Conservation (phyloP, 1,140 invertebrate species). For the Papilio polytes region DNA sequence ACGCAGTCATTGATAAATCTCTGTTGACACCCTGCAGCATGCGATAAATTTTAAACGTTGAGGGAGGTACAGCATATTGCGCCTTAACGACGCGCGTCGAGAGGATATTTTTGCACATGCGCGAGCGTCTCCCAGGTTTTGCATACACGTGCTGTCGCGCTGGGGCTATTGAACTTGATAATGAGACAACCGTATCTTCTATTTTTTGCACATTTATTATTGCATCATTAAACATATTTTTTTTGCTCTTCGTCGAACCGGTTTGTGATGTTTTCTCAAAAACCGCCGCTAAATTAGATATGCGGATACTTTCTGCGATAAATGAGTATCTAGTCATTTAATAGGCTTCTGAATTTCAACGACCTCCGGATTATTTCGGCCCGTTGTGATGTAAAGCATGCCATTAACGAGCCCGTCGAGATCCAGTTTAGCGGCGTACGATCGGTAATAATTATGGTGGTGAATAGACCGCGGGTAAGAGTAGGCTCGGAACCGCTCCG, state of each 20-base stretch:
- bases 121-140: constrained; percentile 65
- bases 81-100: constrained; percentile 69
- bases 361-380: constrained; percentile 44
- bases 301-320: constrained; percentile 12
- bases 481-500: constrained; percentile 74
- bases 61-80: constrained; percentile 61
- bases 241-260: constrained; percentile 51
- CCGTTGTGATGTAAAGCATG: constrained; percentile 48
- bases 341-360: constrained; percentile 40
- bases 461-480: constrained; percentile 69
- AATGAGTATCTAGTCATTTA: background rate
- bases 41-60: constrained; percentile 68
- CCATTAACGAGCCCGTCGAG: constrained; percentile 61
- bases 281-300: constrained; percentile 21
- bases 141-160: constrained; percentile 81
- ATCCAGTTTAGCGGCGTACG: constrained; percentile 69
- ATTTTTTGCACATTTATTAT: constrained; percentile 69
- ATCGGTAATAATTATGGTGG: constrained; percentile 69
- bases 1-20: constrained; percentile 76
- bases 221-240: constrained; percentile 70
- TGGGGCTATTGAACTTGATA: constrained; percentile 83
- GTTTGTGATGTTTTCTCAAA: constrained; percentile 50
- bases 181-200: constrained; percentile 76
- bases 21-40: constrained; percentile 71
- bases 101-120: constrained; percentile 73